Evolutionary conservation across 2,888 invertebrate species (phyloP).

Genomic region (Pycnomerus fuliginosus): DNA sequence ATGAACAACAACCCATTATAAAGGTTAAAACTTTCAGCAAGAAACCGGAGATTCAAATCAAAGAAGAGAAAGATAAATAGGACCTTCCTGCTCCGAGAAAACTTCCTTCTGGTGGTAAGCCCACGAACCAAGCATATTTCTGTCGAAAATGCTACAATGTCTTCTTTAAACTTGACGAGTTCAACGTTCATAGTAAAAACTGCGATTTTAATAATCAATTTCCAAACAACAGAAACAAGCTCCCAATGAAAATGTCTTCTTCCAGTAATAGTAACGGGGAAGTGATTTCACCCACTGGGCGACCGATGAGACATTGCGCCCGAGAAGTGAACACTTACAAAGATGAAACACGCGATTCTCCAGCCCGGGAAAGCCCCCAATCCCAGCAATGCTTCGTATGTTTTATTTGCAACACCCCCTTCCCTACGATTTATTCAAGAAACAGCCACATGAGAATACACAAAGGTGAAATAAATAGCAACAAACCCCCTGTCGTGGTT

Average conservation of each 20-base stretch:
- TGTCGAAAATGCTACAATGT: conserved; percentile 52
- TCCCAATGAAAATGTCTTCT: neutral
- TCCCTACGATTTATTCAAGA: conserved; percentile 49
- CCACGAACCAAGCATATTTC: conserved; percentile 50
- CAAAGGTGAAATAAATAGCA: conserved; percentile 38
- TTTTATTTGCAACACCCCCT: conserved; percentile 48
- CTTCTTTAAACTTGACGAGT: conserved; percentile 51
- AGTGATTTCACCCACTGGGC: conserved; percentile 36
- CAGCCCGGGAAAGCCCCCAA: conserved; percentile 10
- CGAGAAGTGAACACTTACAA: conserved; percentile 46
- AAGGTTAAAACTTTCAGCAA: too few relatives aligned
- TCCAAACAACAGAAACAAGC: conserved; percentile 20
- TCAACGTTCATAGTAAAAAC: conserved; percentile 48
- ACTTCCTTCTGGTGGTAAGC: conserved; percentile 20
- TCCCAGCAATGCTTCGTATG: conserved; percentile 45
- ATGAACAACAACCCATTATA: conserved; percentile 18
- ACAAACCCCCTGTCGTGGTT: conserved; percentile 13
- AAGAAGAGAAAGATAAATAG: conserved; percentile 17
- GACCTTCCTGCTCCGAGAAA: conserved; percentile 1
- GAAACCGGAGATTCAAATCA: conserved; percentile 17
- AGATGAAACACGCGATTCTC: conserved; percentile 31
- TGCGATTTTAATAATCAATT: conserved; percentile 42
- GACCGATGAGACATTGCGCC: conserved; percentile 48
- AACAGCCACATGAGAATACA: conserved; percentile 54
- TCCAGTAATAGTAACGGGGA: too few relatives aligned